These are phyloP conservation scores for Pissodes strobi DNA, from an alignment of 1,140 invertebrate species.

Conservation along the genomic window DNA sequence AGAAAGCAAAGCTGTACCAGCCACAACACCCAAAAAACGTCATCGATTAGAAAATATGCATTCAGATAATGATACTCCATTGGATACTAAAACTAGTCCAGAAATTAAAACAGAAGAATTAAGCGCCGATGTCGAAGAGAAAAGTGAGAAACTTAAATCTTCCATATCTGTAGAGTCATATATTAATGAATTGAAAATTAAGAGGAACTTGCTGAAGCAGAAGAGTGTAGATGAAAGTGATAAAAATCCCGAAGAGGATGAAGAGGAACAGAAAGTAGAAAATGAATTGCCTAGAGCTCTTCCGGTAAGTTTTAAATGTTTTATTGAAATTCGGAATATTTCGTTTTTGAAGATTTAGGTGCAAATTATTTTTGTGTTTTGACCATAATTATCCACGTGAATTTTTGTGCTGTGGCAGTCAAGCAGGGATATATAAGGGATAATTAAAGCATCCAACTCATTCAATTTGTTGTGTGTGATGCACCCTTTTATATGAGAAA, in stretches of 20 bases:
- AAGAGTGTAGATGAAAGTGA: no score
- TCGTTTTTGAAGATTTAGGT: no score
- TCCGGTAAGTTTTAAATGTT: no score
- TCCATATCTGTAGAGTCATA: constrained; percentile 44
- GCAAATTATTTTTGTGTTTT: no score
- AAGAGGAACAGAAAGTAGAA: constrained; percentile 12
- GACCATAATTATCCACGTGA: no score
- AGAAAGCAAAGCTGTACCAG: constrained; percentile 42
- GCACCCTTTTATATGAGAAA: no score
- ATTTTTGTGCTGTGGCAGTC: no score
- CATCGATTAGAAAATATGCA: constrained; percentile 59
- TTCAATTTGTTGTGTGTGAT: no score
- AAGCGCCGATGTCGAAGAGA: constrained; percentile 34
- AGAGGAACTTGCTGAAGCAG: constrained; percentile 37
- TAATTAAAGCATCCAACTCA: no score
- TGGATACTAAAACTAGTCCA: not conserved
- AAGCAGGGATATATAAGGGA: no score
- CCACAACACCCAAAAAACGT: constrained; percentile 65
- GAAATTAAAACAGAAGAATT: constrained; percentile 27
- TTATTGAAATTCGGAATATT: no score
- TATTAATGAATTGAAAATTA: constrained; percentile 51
- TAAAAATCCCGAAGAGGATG: constrained; percentile 2
- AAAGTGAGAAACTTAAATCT: constrained; percentile 38
- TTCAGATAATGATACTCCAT: constrained; percentile 23
- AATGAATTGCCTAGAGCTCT: no score